Evolutionary conservation across 2,797 vertebrate genomes (phyloP).

Genomic region (Chloroceryle inda): DNA sequence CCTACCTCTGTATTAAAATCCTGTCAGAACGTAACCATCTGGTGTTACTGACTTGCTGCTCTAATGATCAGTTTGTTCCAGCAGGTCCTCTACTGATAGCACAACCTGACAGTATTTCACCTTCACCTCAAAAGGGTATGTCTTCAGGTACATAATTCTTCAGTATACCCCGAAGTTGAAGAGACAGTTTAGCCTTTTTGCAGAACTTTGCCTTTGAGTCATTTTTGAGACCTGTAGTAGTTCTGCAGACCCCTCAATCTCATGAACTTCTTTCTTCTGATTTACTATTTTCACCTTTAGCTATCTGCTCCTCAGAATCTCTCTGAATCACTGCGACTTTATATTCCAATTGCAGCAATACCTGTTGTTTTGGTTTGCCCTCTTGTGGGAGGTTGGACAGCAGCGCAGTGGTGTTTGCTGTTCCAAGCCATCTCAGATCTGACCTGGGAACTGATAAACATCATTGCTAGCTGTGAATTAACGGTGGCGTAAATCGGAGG

Average conservation of each 20-base stretch:
- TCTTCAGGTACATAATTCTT: not conserved
- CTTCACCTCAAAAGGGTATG: not conserved
- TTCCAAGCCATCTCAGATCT: not conserved
- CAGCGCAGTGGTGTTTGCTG: not conserved
- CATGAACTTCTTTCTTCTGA: accelerated
- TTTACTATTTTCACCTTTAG: not conserved
- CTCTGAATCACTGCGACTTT: not conserved
- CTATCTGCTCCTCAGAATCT: not conserved
- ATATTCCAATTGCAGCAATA: not conserved
- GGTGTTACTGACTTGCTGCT: not conserved
- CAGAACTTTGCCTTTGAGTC: not conserved
- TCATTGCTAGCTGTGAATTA: not conserved
- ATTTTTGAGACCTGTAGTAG: not conserved
- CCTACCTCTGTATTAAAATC: not conserved
- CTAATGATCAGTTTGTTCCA: not conserved
- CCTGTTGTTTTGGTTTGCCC: not conserved
- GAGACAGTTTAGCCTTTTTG: not conserved
- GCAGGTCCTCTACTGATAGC: not conserved
- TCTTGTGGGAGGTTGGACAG: not conserved
- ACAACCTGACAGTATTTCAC: not conserved
- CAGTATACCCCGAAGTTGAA: not conserved
- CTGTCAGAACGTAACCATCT: not conserved
- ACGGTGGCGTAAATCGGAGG: not conserved
- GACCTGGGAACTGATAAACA: not conserved
- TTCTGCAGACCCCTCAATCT: not conserved